These are phyloP conservation scores for Amniataba percoides DNA, from an alignment of 2,797 vertebrate species.

Conservation along the genomic window DNA sequence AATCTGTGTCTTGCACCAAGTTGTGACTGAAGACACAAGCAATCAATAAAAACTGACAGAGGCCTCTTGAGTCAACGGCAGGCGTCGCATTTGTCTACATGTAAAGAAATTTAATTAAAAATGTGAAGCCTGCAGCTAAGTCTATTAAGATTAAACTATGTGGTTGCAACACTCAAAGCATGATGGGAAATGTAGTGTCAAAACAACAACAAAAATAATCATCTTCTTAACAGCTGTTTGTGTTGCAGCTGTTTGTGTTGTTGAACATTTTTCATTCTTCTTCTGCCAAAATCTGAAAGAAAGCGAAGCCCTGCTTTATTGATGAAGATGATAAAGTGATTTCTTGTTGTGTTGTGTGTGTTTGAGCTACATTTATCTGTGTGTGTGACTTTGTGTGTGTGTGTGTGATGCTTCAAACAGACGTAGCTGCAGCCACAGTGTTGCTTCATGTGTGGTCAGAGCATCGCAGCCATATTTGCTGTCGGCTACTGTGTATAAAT, in stretches of 20 bases:
- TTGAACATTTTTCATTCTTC: neutral
- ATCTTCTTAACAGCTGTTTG: neutral
- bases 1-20: too few species aligned
- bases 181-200: neutral
- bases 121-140: neutral
- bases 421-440: constrained; percentile 14
- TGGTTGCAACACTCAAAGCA: neutral
- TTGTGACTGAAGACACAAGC: neutral
- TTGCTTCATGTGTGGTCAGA: constrained; percentile 56
- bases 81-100: neutral
- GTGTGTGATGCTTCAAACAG: constrained; percentile 3
- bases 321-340: neutral
- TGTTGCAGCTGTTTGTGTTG: too few species aligned
- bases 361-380: constrained; percentile 4
- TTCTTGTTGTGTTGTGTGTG: neutral
- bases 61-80: too few species aligned
- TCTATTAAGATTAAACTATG: too few species aligned
- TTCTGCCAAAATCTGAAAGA: neutral
- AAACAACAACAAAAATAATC: too few species aligned
- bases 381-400: constrained; percentile 10
- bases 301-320: neutral
- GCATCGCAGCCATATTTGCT: constrained; percentile 40
- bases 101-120: neutral
- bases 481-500: constrained; percentile 37
- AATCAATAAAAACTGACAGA: neutral